These are phyloP conservation scores for Manacus vitellinus DNA, from an alignment of 2,113 vertebrate genomes.

Conservation along the genomic window DNA sequence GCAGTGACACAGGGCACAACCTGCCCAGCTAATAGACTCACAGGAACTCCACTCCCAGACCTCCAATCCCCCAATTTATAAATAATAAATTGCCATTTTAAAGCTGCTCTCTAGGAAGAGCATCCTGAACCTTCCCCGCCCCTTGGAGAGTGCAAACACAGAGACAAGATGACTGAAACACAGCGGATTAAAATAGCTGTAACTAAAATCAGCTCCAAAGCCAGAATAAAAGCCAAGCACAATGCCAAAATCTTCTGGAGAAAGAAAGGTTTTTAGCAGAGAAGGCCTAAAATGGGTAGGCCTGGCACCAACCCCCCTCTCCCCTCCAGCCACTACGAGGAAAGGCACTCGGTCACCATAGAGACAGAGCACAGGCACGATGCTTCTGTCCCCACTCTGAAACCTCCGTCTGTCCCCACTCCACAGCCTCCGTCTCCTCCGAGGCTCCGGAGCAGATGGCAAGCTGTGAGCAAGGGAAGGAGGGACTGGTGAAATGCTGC, in stretches of 20 bases:
- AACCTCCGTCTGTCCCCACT: background rate
- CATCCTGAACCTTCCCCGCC: background rate
- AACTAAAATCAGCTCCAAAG: constrained; percentile 6
- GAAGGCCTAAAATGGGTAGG: background rate
- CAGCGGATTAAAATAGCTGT: background rate
- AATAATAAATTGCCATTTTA: constrained; percentile 29
- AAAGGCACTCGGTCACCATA: constrained; percentile 29
- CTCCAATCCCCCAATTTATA: constrained; percentile 10
- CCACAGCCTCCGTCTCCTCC: background rate
- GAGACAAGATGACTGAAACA: background rate
- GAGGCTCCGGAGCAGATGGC: constrained; percentile 24
- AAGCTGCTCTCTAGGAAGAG: constrained; percentile 20
- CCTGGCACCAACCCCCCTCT: background rate
- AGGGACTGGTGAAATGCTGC: constrained; percentile 34
- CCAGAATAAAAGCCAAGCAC: background rate
- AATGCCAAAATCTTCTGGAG: background rate
- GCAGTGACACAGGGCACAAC: constrained; percentile 27
- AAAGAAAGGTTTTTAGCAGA: background rate
- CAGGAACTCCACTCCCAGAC: background rate
- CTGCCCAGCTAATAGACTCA: constrained; percentile 30
- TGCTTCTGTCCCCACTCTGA: background rate
- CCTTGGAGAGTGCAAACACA: background rate
- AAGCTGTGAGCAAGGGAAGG: constrained; percentile 5
- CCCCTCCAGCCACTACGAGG: background rate
- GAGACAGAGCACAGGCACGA: constrained; percentile 4